phyloP scores from a whole-genome alignment of 2,797 vertebrate genomes.

The Lithobates pipiens region DNA sequence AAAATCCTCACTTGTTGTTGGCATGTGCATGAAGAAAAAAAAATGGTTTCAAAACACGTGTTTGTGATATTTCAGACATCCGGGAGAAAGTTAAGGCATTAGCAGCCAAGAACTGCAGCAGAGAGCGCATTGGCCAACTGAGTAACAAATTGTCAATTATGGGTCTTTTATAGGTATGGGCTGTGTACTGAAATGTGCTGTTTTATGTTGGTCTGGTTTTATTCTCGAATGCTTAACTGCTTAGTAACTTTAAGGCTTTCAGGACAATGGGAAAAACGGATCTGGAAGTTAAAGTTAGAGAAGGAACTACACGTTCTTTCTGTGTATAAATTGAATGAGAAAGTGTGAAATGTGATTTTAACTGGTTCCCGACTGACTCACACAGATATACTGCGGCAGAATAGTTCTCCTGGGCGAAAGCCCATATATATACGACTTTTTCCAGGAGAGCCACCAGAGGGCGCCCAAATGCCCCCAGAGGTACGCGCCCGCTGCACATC shows the following conservation, averaged over 20 bases:
- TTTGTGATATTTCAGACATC: conserved; percentile 27
- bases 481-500: too few species aligned
- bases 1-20: conserved; percentile 7
- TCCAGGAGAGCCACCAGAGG: too few species aligned
- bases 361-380: too few species aligned
- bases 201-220: neutral
- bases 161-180: neutral
- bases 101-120: conserved; percentile 15
- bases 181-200: neutral
- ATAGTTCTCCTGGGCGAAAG: too few species aligned
- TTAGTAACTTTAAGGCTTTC: neutral
- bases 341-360: too few species aligned
- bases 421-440: too few species aligned
- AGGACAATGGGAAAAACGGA: too few species aligned
- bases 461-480: too few species aligned
- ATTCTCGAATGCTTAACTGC: neutral
- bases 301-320: too few species aligned
- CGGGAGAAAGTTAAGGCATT: neutral
- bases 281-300: too few species aligned
- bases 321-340: too few species aligned
- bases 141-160: conserved; percentile 13
- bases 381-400: too few species aligned
- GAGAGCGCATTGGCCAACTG: neutral
- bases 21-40: neutral
- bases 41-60: neutral